Conservation (phyloP, 2,888 invertebrate species). For the Marronus borbonicus region DNA sequence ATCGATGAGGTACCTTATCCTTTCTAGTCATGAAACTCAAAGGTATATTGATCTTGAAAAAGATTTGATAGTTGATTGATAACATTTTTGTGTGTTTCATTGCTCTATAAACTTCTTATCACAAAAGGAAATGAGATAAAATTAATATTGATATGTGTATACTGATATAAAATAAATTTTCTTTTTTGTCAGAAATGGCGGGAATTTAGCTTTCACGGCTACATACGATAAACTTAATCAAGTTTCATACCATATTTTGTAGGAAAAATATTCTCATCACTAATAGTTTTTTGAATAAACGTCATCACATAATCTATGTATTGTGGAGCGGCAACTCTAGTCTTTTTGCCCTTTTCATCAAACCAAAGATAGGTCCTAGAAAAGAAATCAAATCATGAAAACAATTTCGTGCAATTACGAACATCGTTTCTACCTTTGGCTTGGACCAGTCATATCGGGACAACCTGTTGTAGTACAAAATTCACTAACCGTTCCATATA, state of each 20-base stretch:
- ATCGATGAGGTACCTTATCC: no score
- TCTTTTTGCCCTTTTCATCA: conserved; percentile 99
- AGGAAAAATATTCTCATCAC: conserved; percentile 97
- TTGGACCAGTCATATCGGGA: conserved; percentile 97
- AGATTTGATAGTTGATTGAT: no score
- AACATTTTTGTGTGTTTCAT: no score
- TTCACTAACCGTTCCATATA: conserved; percentile 98
- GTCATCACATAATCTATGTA: conserved; percentile 99
- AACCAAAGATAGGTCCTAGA: conserved; percentile 96
- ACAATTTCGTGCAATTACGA: not conserved
- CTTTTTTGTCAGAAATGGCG: not conserved
- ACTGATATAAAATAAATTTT: not conserved
- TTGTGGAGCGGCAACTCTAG: conserved; percentile 96
- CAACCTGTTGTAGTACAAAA: conserved; percentile 97
- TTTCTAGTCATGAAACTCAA: no score
- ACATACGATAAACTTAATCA: not conserved
- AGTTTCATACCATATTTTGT: conserved; percentile 93
- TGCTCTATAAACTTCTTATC: no score
- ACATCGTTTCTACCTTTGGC: conserved; percentile 80
- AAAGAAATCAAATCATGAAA: conserved; percentile 55
- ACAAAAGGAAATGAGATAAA: no score
- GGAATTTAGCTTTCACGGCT: not conserved
- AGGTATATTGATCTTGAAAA: no score
- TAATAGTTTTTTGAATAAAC: conserved; percentile 96
- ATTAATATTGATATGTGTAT: no score